Conservation (phyloP, 53 echinoderm and acorn worm species). For the Henricia sp. region DNA sequence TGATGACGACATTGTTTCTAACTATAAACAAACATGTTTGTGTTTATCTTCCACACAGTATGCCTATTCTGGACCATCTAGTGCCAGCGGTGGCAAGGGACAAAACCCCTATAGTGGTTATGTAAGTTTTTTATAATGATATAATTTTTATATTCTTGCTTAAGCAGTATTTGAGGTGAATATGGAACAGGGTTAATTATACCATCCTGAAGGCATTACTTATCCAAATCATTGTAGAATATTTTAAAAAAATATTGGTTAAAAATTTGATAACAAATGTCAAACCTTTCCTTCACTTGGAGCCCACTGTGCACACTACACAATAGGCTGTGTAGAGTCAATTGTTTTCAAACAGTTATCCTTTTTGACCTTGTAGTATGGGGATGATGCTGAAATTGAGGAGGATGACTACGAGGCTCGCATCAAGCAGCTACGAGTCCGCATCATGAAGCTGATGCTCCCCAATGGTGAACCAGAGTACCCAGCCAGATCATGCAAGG, state of each 20-base stretch:
- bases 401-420: constrained; percentile 68
- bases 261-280: no score
- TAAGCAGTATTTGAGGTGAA: no score
- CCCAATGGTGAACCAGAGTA: constrained; percentile 80
- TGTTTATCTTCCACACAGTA: constrained; percentile 18
- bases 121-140: constrained; percentile 48
- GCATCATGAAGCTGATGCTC: constrained; percentile 75
- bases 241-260: no score
- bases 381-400: constrained; percentile 56
- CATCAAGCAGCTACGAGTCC: constrained; percentile 74
- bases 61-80: constrained; percentile 29
- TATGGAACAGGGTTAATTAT: no score
- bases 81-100: constrained; percentile 35
- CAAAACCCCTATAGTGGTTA: constrained; percentile 43
- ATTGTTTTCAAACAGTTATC: no score
- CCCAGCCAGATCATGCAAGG: constrained; percentile 94
- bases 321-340: no score
- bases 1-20: no score
- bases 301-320: no score
- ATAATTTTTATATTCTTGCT: no score
- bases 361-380: constrained; percentile 3
- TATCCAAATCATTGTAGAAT: no score
- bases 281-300: no score
- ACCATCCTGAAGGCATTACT: no score
- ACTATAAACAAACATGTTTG: not conserved